These are phyloP conservation scores for Lithobates pipiens DNA, from an alignment of 2,797 vertebrate species.

Conservation along the genomic window DNA sequence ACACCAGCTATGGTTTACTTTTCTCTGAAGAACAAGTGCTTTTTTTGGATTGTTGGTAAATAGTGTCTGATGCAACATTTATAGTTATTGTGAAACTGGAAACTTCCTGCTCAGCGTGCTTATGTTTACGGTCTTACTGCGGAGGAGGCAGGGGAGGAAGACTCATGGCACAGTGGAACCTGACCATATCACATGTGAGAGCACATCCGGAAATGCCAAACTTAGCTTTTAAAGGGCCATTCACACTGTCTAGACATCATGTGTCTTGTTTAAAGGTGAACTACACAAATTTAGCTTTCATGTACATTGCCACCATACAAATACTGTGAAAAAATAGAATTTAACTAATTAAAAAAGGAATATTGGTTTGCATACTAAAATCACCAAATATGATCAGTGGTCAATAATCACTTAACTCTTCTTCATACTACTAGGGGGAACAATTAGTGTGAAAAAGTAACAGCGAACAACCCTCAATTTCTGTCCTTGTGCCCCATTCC, in stretches of 20 bases:
- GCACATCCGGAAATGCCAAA: constrained; percentile 6
- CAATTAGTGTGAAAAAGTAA: too few species aligned
- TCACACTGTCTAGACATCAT: constrained; percentile 40
- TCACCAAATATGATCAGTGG: too few species aligned
- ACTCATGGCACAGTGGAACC: constrained; percentile 28
- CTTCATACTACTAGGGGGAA: too few species aligned
- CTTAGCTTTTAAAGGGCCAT: constrained; percentile 18
- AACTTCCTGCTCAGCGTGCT: constrained; percentile 46
- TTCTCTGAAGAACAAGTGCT: not conserved
- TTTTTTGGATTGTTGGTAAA: constrained; percentile 61
- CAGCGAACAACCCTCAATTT: too few species aligned
- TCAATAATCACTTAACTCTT: too few species aligned
- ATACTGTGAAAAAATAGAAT: not conserved
- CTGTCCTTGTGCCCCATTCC: too few species aligned
- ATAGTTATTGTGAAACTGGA: constrained; percentile 52
- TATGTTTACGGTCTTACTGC: constrained; percentile 44
- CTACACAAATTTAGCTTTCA: not conserved
- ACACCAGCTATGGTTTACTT: constrained; percentile 30
- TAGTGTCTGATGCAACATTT: constrained; percentile 58
- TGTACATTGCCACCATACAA: not conserved
- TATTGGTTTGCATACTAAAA: too few species aligned
- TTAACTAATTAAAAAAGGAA: too few species aligned
- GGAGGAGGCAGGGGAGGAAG: constrained; percentile 25
- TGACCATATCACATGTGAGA: constrained; percentile 31
- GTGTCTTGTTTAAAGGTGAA: constrained; percentile 1